Evolutionary conservation across 92 coral and sea anemone species (phyloP).

Genomic region (Epizoanthus fatuus): DNA sequence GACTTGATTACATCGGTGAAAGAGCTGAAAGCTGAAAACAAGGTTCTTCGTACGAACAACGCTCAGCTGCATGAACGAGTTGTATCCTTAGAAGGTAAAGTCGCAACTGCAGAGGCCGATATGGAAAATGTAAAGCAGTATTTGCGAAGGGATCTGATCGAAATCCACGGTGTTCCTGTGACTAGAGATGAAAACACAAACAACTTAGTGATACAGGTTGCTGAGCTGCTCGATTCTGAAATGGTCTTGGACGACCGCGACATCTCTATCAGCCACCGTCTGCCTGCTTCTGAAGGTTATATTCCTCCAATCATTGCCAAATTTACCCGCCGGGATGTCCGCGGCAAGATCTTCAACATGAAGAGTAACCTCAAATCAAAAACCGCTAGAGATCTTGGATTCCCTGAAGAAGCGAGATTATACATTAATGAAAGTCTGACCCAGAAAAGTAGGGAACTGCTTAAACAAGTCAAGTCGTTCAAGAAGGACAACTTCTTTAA

Average conservation of each 20-base stretch:
- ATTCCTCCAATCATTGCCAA: slow-evolving; percentile 27
- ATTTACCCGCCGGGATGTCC: slow-evolving; percentile 11
- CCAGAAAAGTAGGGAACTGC: slow-evolving; percentile 19
- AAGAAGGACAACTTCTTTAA: slow-evolving; percentile 16
- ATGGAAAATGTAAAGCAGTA: slow-evolving; percentile 27
- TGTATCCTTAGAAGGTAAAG: neutral
- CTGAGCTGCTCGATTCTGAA: slow-evolving; percentile 28
- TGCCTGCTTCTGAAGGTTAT: neutral
- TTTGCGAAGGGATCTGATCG: slow-evolving; percentile 40
- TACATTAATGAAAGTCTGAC: slow-evolving; percentile 53
- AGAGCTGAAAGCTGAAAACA: slow-evolving; percentile 19
- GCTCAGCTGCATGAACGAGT: slow-evolving; percentile 8
- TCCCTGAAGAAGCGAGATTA: slow-evolving; percentile 1
- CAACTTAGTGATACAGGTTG: slow-evolving; percentile 37
- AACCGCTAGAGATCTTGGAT: slow-evolving; percentile 33
- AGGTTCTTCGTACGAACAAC: slow-evolving; percentile 21
- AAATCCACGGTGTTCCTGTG: slow-evolving; percentile 35
- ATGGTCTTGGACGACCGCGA: slow-evolving; percentile 7
- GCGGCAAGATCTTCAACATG: slow-evolving; percentile 4
- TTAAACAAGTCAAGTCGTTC: slow-evolving; percentile 19
- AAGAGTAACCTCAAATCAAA: slow-evolving; percentile 15
- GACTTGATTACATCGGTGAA: neutral
- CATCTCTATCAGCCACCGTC: slow-evolving; percentile 50
- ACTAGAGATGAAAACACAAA: slow-evolving; percentile 38
- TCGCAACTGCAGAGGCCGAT: neutral